Conservation (phyloP, 2,888 invertebrate species). For the Philereme vetulata region DNA sequence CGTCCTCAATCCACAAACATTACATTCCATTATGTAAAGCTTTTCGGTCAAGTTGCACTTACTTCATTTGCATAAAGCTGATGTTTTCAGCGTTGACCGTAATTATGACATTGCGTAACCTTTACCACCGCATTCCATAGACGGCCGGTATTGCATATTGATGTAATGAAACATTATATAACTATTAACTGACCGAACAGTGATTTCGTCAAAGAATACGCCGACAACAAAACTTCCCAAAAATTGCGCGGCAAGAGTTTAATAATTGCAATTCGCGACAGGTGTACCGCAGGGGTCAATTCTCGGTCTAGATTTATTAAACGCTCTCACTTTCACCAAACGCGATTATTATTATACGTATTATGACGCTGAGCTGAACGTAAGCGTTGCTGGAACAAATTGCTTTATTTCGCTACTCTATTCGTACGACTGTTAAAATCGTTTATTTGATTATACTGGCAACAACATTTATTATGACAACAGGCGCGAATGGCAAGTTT, state of each 20-base stretch:
- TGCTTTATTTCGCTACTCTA: conserved; percentile 29
- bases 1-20: conserved; percentile 17
- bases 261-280: conserved; percentile 41
- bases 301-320: conserved; percentile 56
- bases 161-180: conserved; percentile 40
- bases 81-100: conserved; percentile 47
- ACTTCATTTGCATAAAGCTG: conserved; percentile 54
- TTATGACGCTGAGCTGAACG: conserved; percentile 39
- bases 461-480: conserved; percentile 7
- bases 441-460: conserved; percentile 22
- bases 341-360: conserved; percentile 46
- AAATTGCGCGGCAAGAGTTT: conserved; percentile 10
- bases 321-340: conserved; percentile 74
- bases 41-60: conserved; percentile 48
- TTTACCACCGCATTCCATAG: conserved; percentile 36
- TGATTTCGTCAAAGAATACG: conserved; percentile 16
- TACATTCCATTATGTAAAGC: conserved; percentile 51
- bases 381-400: conserved; percentile 29
- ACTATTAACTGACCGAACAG: conserved; percentile 18
- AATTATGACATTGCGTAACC: conserved; percentile 40
- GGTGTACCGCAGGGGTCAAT: conserved; percentile 65
- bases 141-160: conserved; percentile 31
- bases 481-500: conserved; percentile 11
- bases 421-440: conserved; percentile 26
- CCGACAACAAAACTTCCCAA: conserved; percentile 5